Percentiles rank a stretch among this genome's conserved stretches.
Evolutionary conservation across 2,888 invertebrate species (phyloP).

Genomic region (Drepanosiphum platanoidis): DNA sequence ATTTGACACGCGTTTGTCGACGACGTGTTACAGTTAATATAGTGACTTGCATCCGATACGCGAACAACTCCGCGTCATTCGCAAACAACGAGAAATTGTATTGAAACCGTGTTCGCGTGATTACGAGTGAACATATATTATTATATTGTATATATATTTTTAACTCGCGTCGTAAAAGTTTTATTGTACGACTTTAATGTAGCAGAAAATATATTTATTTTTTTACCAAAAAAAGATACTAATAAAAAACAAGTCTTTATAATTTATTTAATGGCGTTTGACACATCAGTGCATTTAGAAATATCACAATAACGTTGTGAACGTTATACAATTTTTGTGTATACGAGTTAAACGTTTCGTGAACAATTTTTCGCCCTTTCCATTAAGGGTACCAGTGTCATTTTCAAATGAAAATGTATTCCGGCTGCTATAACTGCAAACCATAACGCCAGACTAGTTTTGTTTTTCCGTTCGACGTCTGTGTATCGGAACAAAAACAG

Average conservation of each 20-base stretch:
- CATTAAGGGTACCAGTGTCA: not conserved
- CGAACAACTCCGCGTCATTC: not conserved
- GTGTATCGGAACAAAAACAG: not conserved
- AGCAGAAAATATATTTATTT: not conserved
- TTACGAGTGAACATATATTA: not conserved
- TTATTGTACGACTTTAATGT: constrained; percentile 1
- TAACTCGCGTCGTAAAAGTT: not conserved
- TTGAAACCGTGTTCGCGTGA: not conserved
- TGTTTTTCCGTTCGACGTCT: not conserved
- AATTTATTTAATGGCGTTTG: not conserved
- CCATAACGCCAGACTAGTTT: not conserved
- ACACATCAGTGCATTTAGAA: not conserved
- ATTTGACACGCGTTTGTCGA: not conserved
- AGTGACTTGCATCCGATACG: not conserved
- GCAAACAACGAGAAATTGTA: not conserved
- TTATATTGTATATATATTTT: too few species aligned
- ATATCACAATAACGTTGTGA: not conserved
- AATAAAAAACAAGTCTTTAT: constrained; percentile 5
- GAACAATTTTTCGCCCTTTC: not conserved
- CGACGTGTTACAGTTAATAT: not conserved
- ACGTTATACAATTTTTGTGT: not conserved
- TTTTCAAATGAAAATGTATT: not conserved
- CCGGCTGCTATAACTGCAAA: not conserved
- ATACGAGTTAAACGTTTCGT: not conserved
- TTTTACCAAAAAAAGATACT: not conserved